Conservation (phyloP, 2,888 invertebrate genomes). For the Lydus trimaculatus region DNA sequence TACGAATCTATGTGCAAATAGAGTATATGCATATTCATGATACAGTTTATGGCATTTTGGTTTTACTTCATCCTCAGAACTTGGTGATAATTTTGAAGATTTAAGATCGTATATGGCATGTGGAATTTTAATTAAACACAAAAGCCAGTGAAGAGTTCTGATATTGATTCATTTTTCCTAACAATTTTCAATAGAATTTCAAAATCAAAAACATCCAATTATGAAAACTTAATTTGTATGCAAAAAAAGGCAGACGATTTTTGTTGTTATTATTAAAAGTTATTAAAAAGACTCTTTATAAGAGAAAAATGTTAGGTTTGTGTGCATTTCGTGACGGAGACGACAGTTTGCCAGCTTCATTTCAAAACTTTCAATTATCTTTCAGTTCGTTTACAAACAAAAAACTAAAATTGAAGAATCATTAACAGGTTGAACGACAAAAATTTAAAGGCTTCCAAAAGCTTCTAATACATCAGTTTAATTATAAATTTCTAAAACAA, state of each 20-base stretch:
- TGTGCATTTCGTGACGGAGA: too few relatives aligned
- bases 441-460: too few relatives aligned
- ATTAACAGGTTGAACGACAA: too few relatives aligned
- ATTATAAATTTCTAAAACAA: too few relatives aligned
- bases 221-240: too few relatives aligned
- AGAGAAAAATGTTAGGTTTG: neutral
- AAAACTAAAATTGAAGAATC: too few relatives aligned
- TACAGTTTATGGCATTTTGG: neutral
- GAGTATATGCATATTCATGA: neutral
- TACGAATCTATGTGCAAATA: neutral
- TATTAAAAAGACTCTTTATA: neutral
- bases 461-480: too few relatives aligned
- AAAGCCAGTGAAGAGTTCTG: neutral
- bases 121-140: neutral
- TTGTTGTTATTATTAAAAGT: neutral
- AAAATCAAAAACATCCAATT: too few relatives aligned
- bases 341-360: too few relatives aligned
- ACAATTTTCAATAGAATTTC: neutral
- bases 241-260: neutral
- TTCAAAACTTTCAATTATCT: too few relatives aligned
- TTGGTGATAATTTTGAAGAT: neutral
- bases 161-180: neutral
- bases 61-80: neutral
- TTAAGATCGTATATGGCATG: neutral
- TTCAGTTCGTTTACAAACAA: too few relatives aligned